Evolutionary conservation across 2,797 vertebrate genomes (phyloP), one percentile per base, ranked within the genome.

Genomic region (Loris lydekkerianus): DNA sequence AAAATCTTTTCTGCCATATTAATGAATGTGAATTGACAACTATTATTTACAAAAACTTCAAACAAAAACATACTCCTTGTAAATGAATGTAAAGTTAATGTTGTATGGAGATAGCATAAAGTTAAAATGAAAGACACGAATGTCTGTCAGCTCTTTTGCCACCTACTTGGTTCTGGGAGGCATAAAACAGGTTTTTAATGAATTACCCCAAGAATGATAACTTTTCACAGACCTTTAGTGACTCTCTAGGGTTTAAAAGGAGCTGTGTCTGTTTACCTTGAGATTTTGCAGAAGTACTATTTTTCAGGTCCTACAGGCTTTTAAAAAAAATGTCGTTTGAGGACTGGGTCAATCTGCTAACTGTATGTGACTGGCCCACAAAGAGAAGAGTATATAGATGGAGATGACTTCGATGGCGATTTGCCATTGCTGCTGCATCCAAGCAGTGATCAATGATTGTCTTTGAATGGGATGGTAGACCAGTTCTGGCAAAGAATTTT

Each of bases 31-130:
- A 95, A 95, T 73, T 92, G 91, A 73, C 49, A 78, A 67, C 73
- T 78, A 96, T 92, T 96, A 94, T 96, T 97, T 97, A 91, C 46
- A 65, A 89, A 89, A 76, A 84, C 84, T 94, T 93, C 72, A 67
- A 93, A 86, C 77, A 94, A 89, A 96, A 96, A 70, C 83, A 89
- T 18, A 70, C 75, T 89, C 58, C 53, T 91, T 86, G 43, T 70
- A 94, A 96, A 86, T 69, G 72, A 96, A 95, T 85, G 31, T 91
- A 70, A 91, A 93, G 80, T 78, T 94, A 84, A 93, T 65, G 86
- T 89, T 81, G 76, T 89, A 83, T 89, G 72, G 70, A 95, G 94
- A 76, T 29, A 77, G 37, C 56, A 23, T 81, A 63, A 87, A 87
- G 87, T 84, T 46, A 63, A 95, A 94, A 93, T 37, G 0, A 25